Evolutionary conservation across 2,888 invertebrate genomes (phyloP).

Genomic region (Nemoura dubitans): DNA sequence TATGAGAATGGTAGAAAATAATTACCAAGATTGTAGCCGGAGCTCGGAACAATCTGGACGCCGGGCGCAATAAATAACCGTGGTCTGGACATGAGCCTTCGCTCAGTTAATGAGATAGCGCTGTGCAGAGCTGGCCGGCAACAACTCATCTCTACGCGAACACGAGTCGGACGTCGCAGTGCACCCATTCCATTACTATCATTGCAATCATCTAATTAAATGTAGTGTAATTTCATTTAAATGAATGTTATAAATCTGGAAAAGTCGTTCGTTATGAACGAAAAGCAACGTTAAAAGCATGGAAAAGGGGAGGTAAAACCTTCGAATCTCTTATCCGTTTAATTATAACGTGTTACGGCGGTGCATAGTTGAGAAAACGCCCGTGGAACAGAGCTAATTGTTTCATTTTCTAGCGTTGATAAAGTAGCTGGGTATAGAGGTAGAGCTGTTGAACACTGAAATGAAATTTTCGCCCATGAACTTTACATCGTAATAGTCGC

Average conservation of each 20-base stretch:
- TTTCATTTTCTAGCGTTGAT: not conserved
- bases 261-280: not conserved
- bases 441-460: not conserved
- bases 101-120: slow-evolving; percentile 43
- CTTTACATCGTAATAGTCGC: not conserved
- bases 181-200: not conserved
- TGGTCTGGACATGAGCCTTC: slow-evolving; percentile 24
- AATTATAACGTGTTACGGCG: not conserved
- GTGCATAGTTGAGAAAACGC: not conserved
- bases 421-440: not conserved
- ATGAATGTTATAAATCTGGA: not conserved
- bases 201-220: not conserved
- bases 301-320: not conserved
- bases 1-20: slow-evolving; percentile 3
- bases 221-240: not conserved
- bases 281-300: not conserved
- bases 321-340: not conserved
- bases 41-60: not conserved
- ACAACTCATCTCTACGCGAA: not conserved
- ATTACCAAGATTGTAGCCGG: not conserved
- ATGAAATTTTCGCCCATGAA: not conserved
- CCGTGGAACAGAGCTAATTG: not conserved
- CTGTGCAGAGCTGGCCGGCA: not conserved
- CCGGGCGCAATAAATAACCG: slow-evolving; percentile 44
- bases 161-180: not conserved